Percentiles rank a stretch among this genome's conserved stretches.
Evolutionary conservation across 2,113 vertebrate species (phyloP).

Genomic region (Menidia beryllina): DNA sequence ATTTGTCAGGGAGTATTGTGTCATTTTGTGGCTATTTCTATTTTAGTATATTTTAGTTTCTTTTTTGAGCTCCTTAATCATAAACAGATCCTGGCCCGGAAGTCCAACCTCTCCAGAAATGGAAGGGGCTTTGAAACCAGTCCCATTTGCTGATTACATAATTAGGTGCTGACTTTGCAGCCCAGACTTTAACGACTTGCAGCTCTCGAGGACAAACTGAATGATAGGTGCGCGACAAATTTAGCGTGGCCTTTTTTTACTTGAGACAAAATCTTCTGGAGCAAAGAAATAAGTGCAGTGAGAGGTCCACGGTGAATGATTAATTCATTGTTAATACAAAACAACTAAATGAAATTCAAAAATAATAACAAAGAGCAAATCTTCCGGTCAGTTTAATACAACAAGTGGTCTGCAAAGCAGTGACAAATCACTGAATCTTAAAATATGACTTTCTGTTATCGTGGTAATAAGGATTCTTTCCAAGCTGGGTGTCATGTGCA

Average conservation of each 20-base stretch:
- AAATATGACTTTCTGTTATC: conserved; percentile 60
- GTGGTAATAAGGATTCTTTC: conserved; percentile 60
- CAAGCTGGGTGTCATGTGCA: conserved; percentile 23
- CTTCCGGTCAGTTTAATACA: conserved; percentile 10
- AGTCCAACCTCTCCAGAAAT: conserved; percentile 11
- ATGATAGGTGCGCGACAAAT: conserved; percentile 28
- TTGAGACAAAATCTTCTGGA: conserved; percentile 18
- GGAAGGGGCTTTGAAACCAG: conserved; percentile 18
- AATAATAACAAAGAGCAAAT: background rate
- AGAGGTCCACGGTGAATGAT: background rate
- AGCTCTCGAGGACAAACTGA: conserved; percentile 21
- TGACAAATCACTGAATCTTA: conserved; percentile 45
- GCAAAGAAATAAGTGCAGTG: background rate
- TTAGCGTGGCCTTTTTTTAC: background rate
- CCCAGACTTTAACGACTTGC: conserved; percentile 8
- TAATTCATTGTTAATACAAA: background rate
- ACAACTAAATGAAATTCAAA: background rate
- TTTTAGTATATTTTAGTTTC: conserved; percentile 35
- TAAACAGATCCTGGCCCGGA: conserved; percentile 15
- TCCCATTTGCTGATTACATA: conserved; percentile 51
- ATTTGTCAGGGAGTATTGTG: conserved; percentile 8
- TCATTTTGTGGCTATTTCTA: conserved; percentile 34
- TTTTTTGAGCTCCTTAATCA: conserved; percentile 33
- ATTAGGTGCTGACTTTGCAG: conserved; percentile 54
- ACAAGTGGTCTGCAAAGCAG: conserved; percentile 38